Percentiles rank a stretch among this genome's conserved stretches.
phyloP scores from a whole-genome alignment of 2,888 invertebrate species.

The Smittia sp. region DNA sequence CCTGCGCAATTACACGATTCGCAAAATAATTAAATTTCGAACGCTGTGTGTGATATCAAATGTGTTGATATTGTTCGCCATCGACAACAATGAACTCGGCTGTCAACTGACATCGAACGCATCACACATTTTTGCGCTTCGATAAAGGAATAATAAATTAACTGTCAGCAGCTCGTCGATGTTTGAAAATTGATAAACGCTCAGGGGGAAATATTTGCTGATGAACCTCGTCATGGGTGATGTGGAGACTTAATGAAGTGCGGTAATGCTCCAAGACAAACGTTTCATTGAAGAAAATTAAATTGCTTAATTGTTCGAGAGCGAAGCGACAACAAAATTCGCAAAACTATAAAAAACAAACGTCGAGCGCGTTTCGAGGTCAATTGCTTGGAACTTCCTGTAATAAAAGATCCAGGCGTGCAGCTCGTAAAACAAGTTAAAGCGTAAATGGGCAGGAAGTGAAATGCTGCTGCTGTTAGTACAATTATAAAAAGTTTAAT shows the following conservation, averaged over 20 bases:
- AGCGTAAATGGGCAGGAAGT: conserved; percentile 13
- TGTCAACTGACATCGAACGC: background rate
- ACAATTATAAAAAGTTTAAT: conserved; percentile 27
- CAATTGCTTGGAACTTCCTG: conserved; percentile 37
- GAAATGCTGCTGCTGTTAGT: background rate
- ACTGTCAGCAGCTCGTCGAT: no score
- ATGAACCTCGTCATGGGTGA: background rate
- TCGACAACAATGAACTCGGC: no score
- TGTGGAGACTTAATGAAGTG: background rate
- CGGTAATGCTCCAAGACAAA: background rate
- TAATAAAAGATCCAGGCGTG: conserved; percentile 24
- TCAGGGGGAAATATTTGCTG: background rate
- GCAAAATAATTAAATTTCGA: no score
- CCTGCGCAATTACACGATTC: no score
- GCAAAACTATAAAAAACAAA: background rate
- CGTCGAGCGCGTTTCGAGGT: conserved; percentile 15
- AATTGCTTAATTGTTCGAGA: background rate
- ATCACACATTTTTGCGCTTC: background rate
- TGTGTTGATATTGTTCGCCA: no score
- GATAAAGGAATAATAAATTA: background rate
- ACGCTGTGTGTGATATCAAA: no score
- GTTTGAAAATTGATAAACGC: background rate
- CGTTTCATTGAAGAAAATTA: background rate
- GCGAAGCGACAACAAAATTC: background rate
- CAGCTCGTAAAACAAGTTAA: conserved; percentile 36